Conservation (phyloP, 2,888 invertebrate species). For the Rhagium mordax region DNA sequence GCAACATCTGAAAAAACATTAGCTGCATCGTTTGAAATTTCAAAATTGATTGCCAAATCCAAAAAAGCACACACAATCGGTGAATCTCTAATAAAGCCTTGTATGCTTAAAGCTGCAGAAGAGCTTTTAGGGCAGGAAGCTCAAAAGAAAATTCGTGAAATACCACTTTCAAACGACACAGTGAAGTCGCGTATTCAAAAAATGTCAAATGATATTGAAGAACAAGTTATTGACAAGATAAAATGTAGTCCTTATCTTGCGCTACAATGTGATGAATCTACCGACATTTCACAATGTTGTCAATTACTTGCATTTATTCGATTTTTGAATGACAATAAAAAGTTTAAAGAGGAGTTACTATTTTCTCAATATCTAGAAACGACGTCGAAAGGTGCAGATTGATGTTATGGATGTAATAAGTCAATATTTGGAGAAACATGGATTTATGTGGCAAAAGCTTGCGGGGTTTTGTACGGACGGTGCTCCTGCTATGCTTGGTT, state of each 20-base stretch:
- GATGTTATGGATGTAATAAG: slow-evolving; percentile 35
- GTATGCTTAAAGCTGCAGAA: slow-evolving; percentile 38
- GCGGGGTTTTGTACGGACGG: slow-evolving; percentile 48
- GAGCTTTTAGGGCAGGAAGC: slow-evolving; percentile 32
- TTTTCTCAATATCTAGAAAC: slow-evolving; percentile 47
- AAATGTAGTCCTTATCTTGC: slow-evolving; percentile 42
- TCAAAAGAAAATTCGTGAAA: slow-evolving; percentile 43
- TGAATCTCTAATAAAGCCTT: slow-evolving; percentile 42
- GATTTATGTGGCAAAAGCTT: slow-evolving; percentile 42
- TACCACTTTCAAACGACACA: slow-evolving; percentile 46
- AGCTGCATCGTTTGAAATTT: slow-evolving; percentile 45
- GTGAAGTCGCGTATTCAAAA: slow-evolving; percentile 45
- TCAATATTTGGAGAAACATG: slow-evolving; percentile 44
- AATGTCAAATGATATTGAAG: slow-evolving; percentile 48
- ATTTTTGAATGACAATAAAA: slow-evolving; percentile 43
- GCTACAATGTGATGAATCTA: slow-evolving; percentile 48
- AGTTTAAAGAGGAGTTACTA: slow-evolving; percentile 44
- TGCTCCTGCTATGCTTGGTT: slow-evolving; percentile 48
- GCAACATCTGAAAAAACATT: slow-evolving; percentile 40
- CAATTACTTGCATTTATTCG: slow-evolving; percentile 47
- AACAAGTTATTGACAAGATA: slow-evolving; percentile 44
- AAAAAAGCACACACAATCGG: slow-evolving; percentile 44
- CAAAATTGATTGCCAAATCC: slow-evolving; percentile 44
- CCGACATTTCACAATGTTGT: slow-evolving; percentile 46
- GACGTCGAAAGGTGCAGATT: slow-evolving; percentile 41